Base-by-base conservation (phyloP, 1,140 invertebrate genomes). In the Himalopsyche phryganea region DNA sequence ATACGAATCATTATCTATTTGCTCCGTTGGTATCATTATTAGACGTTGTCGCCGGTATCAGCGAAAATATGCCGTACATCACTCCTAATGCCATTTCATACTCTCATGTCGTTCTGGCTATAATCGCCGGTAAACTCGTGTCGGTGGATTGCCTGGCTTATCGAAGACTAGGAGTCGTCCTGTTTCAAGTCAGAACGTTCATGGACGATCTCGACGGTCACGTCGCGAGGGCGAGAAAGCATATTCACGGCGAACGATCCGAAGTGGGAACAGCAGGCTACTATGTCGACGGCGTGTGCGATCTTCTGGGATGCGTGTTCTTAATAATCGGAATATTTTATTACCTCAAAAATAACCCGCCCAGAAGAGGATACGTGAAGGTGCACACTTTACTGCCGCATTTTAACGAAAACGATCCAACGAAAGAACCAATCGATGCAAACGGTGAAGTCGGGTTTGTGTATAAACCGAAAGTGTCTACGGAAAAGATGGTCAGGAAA, bases 181-280 rank as follows among this genome's bases (percentile, higher is more conserved):
- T 91, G 4, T 91, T 90, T 68, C 85, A 89, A 73, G 69, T 90
- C 6, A 74, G 90, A 50, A 88, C 87, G 53, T 90, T 89, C 71
- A 63, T 91, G 18, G 89, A 92, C 66, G 87, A 90, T 66, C 66
- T 91, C 46, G 90, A 92, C 67, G 90, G 89, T 0, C 85, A 88
- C 66, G 86, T 92, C 6, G 88, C 88, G 1, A 79, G 89, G 51
- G 81, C 80, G 14, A 78, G 81, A 38, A 85, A 83, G 65, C 79
- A 86, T 67, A 82, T 89, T 2, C 77, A 80, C 36, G 87, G 87
- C 0, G 86, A 89, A 68, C 75, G 81, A 33, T 88, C 86, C 0
- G 86, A 88, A 67, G 81, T 89, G 2, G 86, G 87, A 0, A 85
- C 82, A 0, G 64, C 81, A 2, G 88, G 87, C 1, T 90, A 87